phyloP scores from a whole-genome alignment of 2,113 vertebrate genomes.

The Cepphus grylle region DNA sequence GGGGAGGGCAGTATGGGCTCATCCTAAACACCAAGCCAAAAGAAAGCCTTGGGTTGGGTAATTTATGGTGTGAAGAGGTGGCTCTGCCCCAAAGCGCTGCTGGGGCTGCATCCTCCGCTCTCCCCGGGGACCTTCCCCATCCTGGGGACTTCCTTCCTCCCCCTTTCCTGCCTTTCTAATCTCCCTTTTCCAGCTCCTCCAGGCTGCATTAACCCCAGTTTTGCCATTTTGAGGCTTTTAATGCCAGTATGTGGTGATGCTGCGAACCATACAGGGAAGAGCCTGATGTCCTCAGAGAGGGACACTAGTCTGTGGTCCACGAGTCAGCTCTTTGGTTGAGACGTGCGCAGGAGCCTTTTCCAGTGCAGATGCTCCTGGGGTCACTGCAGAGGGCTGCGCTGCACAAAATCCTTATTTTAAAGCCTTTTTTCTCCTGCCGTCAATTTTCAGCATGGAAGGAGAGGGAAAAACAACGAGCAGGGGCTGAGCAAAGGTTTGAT shows the following conservation, averaged over 20 bases:
- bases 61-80: not conserved
- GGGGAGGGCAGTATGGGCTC: not conserved
- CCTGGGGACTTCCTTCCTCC: not conserved
- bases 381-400: not conserved
- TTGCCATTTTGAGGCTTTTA: not conserved
- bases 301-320: not conserved
- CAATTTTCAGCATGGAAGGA: not conserved
- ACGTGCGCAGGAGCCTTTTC: not conserved
- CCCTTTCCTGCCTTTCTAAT: not conserved
- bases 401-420: not conserved
- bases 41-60: not conserved
- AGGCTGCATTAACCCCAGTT: not conserved
- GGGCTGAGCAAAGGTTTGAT: not conserved
- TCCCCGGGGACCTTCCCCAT: not conserved
- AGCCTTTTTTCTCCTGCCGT: not conserved
- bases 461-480: not conserved
- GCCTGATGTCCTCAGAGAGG: not conserved
- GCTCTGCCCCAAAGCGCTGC: not conserved
- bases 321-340: rapidly evolving
- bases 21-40: not conserved
- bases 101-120: not conserved
- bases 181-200: not conserved
- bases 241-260: not conserved
- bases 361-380: rapidly evolving
- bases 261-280: not conserved